Conservation (phyloP, 2,888 invertebrate genomes). For the Tigriopus californicus region DNA sequence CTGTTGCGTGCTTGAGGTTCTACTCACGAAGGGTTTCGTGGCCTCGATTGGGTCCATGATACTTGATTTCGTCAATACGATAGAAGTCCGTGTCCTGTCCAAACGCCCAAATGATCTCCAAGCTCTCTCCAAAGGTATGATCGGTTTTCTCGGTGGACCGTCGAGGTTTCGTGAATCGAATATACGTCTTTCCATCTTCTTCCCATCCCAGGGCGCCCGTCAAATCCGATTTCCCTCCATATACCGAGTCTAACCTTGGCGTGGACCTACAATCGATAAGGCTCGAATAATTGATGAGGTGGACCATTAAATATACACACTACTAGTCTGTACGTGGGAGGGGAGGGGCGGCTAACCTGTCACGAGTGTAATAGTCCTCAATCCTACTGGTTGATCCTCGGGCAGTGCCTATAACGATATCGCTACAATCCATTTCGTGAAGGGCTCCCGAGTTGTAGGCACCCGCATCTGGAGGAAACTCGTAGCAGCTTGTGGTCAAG, state of each 20-base stretch:
- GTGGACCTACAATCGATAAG: slow-evolving; percentile 42
- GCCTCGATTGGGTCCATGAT: slow-evolving; percentile 77
- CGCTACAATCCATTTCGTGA: slow-evolving; percentile 91
- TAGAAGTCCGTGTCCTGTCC: slow-evolving; percentile 78
- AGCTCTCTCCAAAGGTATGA: slow-evolving; percentile 55
- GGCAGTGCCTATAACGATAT: slow-evolving; percentile 77
- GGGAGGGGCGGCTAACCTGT: slow-evolving; percentile 34
- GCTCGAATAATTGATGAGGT: neutral
- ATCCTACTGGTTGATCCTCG: slow-evolving; percentile 56
- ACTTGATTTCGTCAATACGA: slow-evolving; percentile 70
- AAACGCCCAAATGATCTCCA: slow-evolving; percentile 83
- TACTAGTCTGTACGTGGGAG: neutral
- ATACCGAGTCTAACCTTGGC: slow-evolving; percentile 64
- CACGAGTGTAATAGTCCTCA: slow-evolving; percentile 79
- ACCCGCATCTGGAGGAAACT: slow-evolving; percentile 40
- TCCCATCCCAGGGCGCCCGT: slow-evolving; percentile 76
- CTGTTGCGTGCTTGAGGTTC: neutral
- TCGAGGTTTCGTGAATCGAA: slow-evolving; percentile 70
- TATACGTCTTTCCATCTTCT: slow-evolving; percentile 68
- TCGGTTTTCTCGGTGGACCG: slow-evolving; percentile 52
- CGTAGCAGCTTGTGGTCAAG: slow-evolving; percentile 49
- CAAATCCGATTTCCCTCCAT: slow-evolving; percentile 74
- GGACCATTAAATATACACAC: neutral
- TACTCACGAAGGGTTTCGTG: slow-evolving; percentile 36
- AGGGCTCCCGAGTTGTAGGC: slow-evolving; percentile 54